Base-by-base conservation (phyloP, 1,140 invertebrate species). In the Diuraphis noxia region DNA sequence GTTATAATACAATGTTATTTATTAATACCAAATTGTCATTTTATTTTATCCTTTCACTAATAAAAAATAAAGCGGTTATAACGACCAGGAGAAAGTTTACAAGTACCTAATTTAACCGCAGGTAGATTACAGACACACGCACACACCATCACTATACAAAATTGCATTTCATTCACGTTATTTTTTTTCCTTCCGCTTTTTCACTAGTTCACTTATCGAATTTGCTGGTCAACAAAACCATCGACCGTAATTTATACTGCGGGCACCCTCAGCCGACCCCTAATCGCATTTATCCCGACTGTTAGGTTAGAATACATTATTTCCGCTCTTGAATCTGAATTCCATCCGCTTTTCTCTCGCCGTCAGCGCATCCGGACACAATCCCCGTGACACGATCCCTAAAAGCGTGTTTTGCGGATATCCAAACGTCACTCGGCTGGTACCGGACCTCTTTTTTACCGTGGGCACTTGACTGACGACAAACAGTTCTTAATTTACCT, bases 271-370 rank as follows among this genome's bases (percentile, higher is more conserved):
- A 49, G n/a, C n/a, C 43, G n/a, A 49, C 43, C 43, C 34, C 34
- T 52, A 86, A 86, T 86, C 85, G 85, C 19, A 52, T 86, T 49
- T 86, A 86, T 86, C 46, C 46, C 21, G 34, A 52, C 23, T 21
- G 43, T 9, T 34, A 86, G 85, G 46, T 86, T 86, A 52, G 85
- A 86, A 86, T 86, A 86, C 46, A 86, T 86, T 86, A 86, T 52
- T 86, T 86, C 34, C 46, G 21, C 21, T 86, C 34, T 86, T 34
- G 46, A 17, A 36, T 49, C 46, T 49, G 41, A 86, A 86, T 86
- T 1, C n/a, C 6, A 0, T 86, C n/a, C 34, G 5, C 5, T 81
- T 7, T 19, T 36, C 34, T 36, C 21, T 23, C 72, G 13, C 21
- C 21, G 19, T 40, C 8, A 34, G 13, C 23, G 23, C 21, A 10